phyloP scores from a whole-genome alignment of 2,888 invertebrate genomes.

The Leptopilina drosophilae region DNA sequence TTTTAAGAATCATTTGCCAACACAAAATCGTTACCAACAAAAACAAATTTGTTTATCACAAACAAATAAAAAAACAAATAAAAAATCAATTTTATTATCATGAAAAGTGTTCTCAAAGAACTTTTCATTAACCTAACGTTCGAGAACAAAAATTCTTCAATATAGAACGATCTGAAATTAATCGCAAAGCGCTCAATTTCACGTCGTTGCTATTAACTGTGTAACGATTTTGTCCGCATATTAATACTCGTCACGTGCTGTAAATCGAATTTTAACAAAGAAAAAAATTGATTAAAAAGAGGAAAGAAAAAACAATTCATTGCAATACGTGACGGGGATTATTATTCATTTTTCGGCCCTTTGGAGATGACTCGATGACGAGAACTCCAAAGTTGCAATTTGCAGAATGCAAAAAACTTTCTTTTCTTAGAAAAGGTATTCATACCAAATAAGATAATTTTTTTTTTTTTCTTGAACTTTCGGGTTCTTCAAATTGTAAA shows the following conservation, averaged over 20 bases:
- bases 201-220: constrained; percentile 37
- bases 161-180: constrained; percentile 46
- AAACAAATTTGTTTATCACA: no score
- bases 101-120: no score
- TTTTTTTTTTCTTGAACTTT: background rate
- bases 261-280: no score
- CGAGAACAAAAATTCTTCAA: background rate
- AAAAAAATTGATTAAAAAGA: no score
- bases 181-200: constrained; percentile 48
- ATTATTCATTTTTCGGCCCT: background rate
- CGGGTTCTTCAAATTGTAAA: constrained; percentile 53
- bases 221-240: constrained; percentile 1
- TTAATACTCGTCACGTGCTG: constrained; percentile 38
- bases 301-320: background rate
- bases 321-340: constrained; percentile 25
- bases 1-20: no score
- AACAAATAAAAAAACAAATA: no score
- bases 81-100: no score
- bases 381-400: constrained; percentile 19
- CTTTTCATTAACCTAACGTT: no score
- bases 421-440: constrained; percentile 1
- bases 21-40: no score
- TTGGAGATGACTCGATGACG: constrained; percentile 35
- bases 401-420: constrained; percentile 2
- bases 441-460: background rate